phyloP scores from a whole-genome alignment of 2,797 vertebrate species.

The Aphelocoma californica region DNA sequence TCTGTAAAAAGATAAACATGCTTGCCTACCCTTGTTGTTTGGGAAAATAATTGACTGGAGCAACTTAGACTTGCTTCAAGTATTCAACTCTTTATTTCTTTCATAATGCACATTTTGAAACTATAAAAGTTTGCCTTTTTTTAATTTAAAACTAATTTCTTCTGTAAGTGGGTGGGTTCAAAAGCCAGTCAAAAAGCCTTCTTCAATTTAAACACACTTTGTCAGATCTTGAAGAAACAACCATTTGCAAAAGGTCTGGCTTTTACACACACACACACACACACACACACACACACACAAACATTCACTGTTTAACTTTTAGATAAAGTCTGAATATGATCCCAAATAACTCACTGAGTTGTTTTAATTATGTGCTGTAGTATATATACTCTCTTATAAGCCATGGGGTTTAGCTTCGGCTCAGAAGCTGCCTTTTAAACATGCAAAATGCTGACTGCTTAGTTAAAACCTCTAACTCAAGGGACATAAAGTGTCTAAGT shows the following conservation, averaged over 20 bases:
- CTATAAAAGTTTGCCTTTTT: background rate
- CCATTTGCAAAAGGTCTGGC: background rate
- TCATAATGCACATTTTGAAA: background rate
- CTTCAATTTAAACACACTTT: background rate
- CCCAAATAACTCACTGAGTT: background rate
- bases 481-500: background rate
- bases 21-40: background rate
- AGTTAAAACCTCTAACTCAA: background rate
- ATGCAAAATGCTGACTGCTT: background rate
- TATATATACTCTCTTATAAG: background rate
- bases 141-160: background rate
- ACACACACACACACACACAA: background rate
- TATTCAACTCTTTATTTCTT: background rate
- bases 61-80: background rate
- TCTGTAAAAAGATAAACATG: background rate
- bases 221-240: background rate
- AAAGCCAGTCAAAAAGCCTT: background rate
- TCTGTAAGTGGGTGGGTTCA: background rate
- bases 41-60: background rate
- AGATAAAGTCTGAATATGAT: background rate
- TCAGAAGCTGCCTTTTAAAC: background rate
- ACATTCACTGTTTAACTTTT: background rate
- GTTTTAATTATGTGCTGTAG: background rate
- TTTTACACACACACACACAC: background rate
- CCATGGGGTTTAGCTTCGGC: background rate